Base-by-base conservation (phyloP, 2,888 invertebrate genomes). In the Tipula unca region DNA sequence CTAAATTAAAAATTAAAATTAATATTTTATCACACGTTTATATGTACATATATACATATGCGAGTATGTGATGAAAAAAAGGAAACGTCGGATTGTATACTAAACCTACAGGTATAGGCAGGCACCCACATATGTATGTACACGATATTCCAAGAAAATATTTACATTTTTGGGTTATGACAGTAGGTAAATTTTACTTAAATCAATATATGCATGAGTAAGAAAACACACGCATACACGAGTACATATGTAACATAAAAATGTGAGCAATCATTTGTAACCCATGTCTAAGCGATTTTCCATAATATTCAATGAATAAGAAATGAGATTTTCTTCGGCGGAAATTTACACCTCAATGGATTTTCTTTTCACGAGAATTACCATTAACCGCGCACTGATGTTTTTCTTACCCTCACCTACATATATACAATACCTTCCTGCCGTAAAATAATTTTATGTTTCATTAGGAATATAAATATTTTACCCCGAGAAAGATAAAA, bases 1-100 rank as follows among this genome's bases (percentile, higher is more conserved):
- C 69, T 69, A 69, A 69, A 69, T 69, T 69, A 69, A 69, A 69
- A 69, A 69, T 69, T 69, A 69, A 69, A 69, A 69, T 69, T 69
- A 69, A 69, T 69, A 69, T 69, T 69, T 69, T 69, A 69, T 69
- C 69, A 69, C 69, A 20, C 25, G 25, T 48, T 48, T 69, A 10
- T n/a, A n/a, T 69, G 69, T 25, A 48, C 13, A 54, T 3, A 3
- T 14, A 42, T 42, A 42, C n/a, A n/a, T 39, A 39, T 10, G 1
- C 39, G 39, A 6, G 35, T 3, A 39, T n/a, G 48, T 1, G 69
- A 69, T 10, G 1, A 20, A 20, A 17, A 48, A 69, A 8, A 13
- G 25, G 20, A 25, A 69, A 25, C 10, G 1, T 10, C 13, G 69
- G 69, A 25, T 10, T 20, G 69, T 8, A 3, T 54, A 17, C 17